Base-by-base conservation (phyloP, 1,140 invertebrate genomes). In the Cydia amplana region DNA sequence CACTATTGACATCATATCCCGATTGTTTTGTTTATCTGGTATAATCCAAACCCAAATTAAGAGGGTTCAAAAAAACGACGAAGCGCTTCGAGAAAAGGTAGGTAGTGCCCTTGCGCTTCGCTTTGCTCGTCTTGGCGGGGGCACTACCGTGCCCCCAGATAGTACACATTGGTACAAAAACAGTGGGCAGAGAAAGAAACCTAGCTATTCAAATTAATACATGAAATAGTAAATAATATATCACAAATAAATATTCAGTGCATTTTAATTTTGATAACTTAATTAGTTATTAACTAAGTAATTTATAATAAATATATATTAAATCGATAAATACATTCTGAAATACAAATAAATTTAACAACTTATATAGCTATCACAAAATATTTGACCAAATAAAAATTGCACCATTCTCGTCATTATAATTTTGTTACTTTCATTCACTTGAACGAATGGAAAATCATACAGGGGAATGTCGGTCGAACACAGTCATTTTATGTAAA, bases 361-460 rank as follows among this genome's bases (percentile, higher is more conserved):
- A 78, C 70, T 49, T 74, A 78, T 73, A 74, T 70, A 70, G 18
- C 32, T 70, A 70, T 70, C 65, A 70, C 65, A 70, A 70, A 36
- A 70, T 43, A 36, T n/a, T 36, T 70, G 14, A 36, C 32, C 18
- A 70, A 36, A 40, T 18, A 18, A 70, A 70, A 70, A 40, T 70
- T 70, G 65, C 65, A 70, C 65, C 65, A 43, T 18, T n/a, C 28
- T 70, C 32, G 7, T 70, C 16, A 36, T 70, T 20, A 40, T 20
- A 67, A 10, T 64, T 25, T 64, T 23, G 14, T 49, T n/a, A 49
- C 43, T 43, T 43, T 43, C 46, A 49, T 49, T 51, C 4, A 51
- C n/a, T 60, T 20, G 18, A 23, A 23, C 6, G 9, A 23, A 70
- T 70, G 28, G 14, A 70, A 40, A 36, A 70, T 18, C 18, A 36